Conservation (phyloP, 2,113 vertebrate genomes). For the Atlantisia rogersi region DNA sequence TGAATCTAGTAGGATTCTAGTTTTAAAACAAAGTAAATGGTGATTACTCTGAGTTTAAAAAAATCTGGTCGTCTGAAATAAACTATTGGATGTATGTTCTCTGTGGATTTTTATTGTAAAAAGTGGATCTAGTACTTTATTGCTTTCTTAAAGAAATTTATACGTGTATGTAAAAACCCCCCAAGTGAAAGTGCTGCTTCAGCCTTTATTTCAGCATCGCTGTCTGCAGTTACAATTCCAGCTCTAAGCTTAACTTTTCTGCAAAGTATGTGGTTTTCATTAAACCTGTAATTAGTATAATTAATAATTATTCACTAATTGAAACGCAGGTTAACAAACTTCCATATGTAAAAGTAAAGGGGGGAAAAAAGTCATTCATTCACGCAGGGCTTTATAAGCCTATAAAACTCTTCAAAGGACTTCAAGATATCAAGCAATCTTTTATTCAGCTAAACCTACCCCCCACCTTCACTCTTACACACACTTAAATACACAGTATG, state of each 20-base stretch:
- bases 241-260: slow-evolving; percentile 47
- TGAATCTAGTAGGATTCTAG: background rate
- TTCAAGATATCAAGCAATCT: slow-evolving; percentile 85
- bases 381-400: slow-evolving; percentile 81
- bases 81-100: background rate
- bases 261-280: slow-evolving; percentile 61
- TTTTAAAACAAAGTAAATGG: background rate
- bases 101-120: background rate
- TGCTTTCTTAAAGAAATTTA: slow-evolving; percentile 4
- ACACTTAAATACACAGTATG: slow-evolving; percentile 83
- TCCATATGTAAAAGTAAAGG: slow-evolving; percentile 73
- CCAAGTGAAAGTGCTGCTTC: background rate
- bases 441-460: slow-evolving; percentile 85
- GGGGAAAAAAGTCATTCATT: slow-evolving; percentile 76
- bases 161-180: slow-evolving; percentile 9
- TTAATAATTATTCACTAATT: slow-evolving; percentile 83
- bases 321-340: slow-evolving; percentile 81
- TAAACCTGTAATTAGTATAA: slow-evolving; percentile 78
- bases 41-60: background rate
- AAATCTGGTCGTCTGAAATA: background rate
- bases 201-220: slow-evolving; percentile 16
- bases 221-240: slow-evolving; percentile 44
- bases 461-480: slow-evolving; percentile 81
- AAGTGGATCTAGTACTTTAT: background rate
- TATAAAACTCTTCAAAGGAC: slow-evolving; percentile 87